Evolutionary conservation across 37 sponge, comb jelly and placozoan species (phyloP).

Genomic region (Spongilla lacustris): DNA sequence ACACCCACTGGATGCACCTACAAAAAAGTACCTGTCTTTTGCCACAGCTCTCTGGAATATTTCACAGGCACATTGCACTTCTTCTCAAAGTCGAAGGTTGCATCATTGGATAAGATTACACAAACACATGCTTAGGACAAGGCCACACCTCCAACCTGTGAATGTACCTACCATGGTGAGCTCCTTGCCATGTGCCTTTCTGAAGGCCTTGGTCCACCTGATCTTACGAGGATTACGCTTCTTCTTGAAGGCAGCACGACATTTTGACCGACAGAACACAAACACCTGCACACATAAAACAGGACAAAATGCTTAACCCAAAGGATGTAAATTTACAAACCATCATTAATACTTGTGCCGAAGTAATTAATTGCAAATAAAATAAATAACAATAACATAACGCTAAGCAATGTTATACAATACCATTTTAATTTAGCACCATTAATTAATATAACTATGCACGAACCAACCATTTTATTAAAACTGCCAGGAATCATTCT

Average conservation of each 20-base stretch:
- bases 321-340: neutral
- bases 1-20: no score
- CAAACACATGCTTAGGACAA: neutral
- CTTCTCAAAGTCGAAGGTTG: slow-evolving; percentile 95
- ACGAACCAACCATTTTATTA: no score
- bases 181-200: slow-evolving; percentile 96
- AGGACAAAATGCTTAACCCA: neutral
- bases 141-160: neutral
- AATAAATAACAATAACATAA: no score
- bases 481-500: no score
- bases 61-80: slow-evolving; percentile 87
- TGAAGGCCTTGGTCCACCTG: slow-evolving; percentile 97
- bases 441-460: no score
- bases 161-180: slow-evolving; percentile 83
- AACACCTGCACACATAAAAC: slow-evolving; percentile 62
- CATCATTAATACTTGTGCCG: neutral
- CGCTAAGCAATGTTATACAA: no score
- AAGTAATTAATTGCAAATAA: no score
- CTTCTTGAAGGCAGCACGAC: slow-evolving; percentile 99
- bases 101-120: slow-evolving; percentile 59
- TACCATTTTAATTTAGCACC: no score
- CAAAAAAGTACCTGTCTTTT: slow-evolving; percentile 85
- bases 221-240: slow-evolving; percentile 95
- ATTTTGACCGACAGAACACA: slow-evolving; percentile 98
- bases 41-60: slow-evolving; percentile 91